phyloP scores from a whole-genome alignment of 2,888 invertebrate genomes.

The Caenorhabditis zanzibari region DNA sequence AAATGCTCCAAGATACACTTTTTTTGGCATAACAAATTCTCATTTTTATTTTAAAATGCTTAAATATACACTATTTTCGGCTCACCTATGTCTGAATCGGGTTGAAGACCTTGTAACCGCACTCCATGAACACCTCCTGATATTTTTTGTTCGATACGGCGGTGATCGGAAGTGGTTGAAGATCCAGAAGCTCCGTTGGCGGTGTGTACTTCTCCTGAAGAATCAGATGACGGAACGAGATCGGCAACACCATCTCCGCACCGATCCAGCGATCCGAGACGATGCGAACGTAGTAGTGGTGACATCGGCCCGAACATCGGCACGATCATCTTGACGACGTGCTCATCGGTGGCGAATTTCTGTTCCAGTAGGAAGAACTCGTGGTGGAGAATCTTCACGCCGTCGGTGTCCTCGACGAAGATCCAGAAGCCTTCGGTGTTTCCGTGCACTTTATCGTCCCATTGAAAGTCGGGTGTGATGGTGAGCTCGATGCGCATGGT shows the following conservation, averaged over 20 bases:
- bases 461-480: slow-evolving; percentile 98
- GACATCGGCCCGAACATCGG: slow-evolving; percentile 98
- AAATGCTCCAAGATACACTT: too few relatives aligned
- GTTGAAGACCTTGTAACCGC: slow-evolving; percentile 86
- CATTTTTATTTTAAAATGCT: too few relatives aligned
- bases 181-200: slow-evolving; percentile 95
- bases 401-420: slow-evolving; percentile 87
- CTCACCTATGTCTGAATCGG: slow-evolving; percentile 93
- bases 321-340: slow-evolving; percentile 97
- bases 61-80: too few relatives aligned
- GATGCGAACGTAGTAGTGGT: slow-evolving; percentile 93
- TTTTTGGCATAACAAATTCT: too few relatives aligned
- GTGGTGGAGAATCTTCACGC: slow-evolving; percentile 91
- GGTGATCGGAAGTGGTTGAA: slow-evolving; percentile 94
- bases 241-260: slow-evolving; percentile 88
- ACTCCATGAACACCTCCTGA: slow-evolving; percentile 84
- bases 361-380: slow-evolving; percentile 94
- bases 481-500: slow-evolving; percentile 96
- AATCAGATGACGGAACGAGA: slow-evolving; percentile 97
- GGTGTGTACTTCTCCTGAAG: slow-evolving; percentile 98
- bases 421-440: slow-evolving; percentile 87
- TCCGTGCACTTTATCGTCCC: slow-evolving; percentile 93
- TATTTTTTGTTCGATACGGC: slow-evolving; percentile 92
- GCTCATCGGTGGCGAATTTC: slow-evolving; percentile 95
- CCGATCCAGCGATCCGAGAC: slow-evolving; percentile 86